Percentiles rank a stretch among this genome's conserved stretches.
Conservation (phyloP, 1,140 invertebrate genomes). For the Drosophila suzukii region DNA sequence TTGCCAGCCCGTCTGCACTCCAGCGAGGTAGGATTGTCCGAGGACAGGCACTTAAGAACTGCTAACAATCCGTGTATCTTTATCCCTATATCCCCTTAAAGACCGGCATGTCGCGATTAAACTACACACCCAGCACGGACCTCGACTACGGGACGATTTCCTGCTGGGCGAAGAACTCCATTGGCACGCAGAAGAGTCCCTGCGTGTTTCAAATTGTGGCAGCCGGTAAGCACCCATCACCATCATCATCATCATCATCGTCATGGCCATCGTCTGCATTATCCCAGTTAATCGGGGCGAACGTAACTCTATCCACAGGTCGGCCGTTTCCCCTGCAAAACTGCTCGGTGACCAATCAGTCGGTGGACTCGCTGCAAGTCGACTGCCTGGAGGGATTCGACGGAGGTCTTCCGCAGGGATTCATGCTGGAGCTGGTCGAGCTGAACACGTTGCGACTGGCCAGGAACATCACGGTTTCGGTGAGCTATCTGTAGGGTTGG, state of each 20-base stretch:
- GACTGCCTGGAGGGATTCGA: constrained; percentile 93
- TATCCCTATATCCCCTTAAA: constrained; percentile 29
- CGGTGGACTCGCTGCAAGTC: constrained; percentile 91
- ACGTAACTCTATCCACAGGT: constrained; percentile 85
- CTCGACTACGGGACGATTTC: constrained; percentile 94
- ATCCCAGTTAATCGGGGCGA: constrained; percentile 7
- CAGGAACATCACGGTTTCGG: constrained; percentile 77
- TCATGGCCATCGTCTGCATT: neutral
- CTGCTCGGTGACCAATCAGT: constrained; percentile 95
- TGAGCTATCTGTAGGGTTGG: constrained; percentile 43
- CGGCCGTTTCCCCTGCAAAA: constrained; percentile 94
- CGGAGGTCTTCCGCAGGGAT: constrained; percentile 92
- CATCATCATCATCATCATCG: constrained; percentile 1
- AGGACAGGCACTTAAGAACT: constrained; percentile 4
- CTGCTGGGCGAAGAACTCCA: constrained; percentile 93
- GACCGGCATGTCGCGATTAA: constrained; percentile 89
- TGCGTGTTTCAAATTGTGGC: constrained; percentile 93
- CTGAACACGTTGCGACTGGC: constrained; percentile 86
- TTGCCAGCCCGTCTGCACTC: constrained; percentile 88
- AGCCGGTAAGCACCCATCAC: constrained; percentile 85
- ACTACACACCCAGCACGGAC: constrained; percentile 93
- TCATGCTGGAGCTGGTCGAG: constrained; percentile 91
- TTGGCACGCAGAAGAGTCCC: constrained; percentile 92
- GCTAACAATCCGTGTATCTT: constrained; percentile 14
- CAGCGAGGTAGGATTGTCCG: constrained; percentile 84